Evolutionary conservation across 2,113 vertebrate species (phyloP), one percentile per base, ranked within the genome.

Genomic region (Rhizomys pruinosus): DNA sequence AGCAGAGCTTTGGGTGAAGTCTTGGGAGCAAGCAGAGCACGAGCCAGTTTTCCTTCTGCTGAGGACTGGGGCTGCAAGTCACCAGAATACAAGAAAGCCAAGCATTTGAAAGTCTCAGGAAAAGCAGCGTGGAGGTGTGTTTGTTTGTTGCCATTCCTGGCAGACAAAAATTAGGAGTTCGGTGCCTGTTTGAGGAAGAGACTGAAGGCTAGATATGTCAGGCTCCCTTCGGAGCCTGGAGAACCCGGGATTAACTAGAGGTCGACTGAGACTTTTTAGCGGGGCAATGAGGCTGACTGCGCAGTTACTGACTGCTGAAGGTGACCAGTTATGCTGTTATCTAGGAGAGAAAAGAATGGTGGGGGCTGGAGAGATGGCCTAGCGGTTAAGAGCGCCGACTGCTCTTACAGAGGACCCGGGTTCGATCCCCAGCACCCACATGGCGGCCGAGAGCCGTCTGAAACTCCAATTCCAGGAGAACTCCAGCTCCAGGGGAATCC

Each of bases 81-180:
- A 69, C 29, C 27, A 77, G 44, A 52, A 52, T 7, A 52, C 6
- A 52, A 52, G 11, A 52, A 52, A 52, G 6, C 47, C 11, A 11
- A 52, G 47, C 47, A 95, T n/a, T n/a, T n/a, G 39, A 84, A 81
- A 69, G 59, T 66, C 66, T 81, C 90, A 10, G 79, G 84, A 91
- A 86, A 76, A n/a, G 19, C 76, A 80, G 59, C 68, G 42, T 74
- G 29, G 29, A 34, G 25, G 39, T 84, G 39, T 72, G 2, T 37
- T 61, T 78, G 69, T 61, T n/a, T 44, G 69, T 61, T n/a, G n/a
- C 19, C 34, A 77, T 19, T 63, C 87, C 42, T 90, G 64, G 82
- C 63, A 95, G 20, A 81, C 23, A 82, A 85, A 76, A n/a, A 77
- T 71, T 77, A 92, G 34, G 39, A 57, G 23, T 92, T 12, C 87